phyloP scores from a whole-genome alignment of 2,888 invertebrate species.

The Drosophila histrio region DNA sequence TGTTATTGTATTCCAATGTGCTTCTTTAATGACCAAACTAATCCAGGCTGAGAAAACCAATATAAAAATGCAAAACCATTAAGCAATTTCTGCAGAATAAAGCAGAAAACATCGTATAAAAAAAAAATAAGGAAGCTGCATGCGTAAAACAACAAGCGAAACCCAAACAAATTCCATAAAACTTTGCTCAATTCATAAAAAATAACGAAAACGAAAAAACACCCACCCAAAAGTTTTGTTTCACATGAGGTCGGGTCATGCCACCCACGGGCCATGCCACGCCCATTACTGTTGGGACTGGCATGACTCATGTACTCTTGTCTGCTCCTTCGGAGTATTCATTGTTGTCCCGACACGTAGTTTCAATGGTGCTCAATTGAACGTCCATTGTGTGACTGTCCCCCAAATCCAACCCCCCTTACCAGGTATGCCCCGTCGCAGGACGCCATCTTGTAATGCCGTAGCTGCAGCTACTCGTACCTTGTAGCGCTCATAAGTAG shows the following conservation, averaged over 20 bases:
- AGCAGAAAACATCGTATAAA: constrained; percentile 9
- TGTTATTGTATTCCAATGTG: background rate
- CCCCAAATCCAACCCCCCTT: background rate
- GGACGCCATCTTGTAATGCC: background rate
- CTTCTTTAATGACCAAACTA: constrained; percentile 2
- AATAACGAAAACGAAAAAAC: constrained; percentile 3
- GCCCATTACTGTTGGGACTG: background rate
- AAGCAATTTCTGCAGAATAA: constrained; percentile 20
- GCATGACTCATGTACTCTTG: constrained; percentile 29
- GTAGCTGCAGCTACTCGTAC: constrained; percentile 4
- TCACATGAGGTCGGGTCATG: constrained; percentile 39
- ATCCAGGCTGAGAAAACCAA: constrained; percentile 20
- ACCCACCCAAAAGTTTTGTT: constrained; percentile 53
- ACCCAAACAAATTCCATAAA: constrained; percentile 58
- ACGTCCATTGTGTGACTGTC: constrained; percentile 32
- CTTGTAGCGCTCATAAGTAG: constrained; percentile 36
- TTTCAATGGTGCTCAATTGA: constrained; percentile 53
- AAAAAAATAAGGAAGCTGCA: constrained; percentile 33
- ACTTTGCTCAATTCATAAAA: constrained; percentile 56
- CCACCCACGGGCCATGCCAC: background rate
- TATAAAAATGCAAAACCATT: constrained; percentile 43
- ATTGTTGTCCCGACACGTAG: constrained; percentile 36
- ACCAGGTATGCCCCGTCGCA: background rate
- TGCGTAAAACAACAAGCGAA: constrained; percentile 17
- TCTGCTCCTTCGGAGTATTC: constrained; percentile 3